A percentile compares a stretch with the other conserved stretches of the same genome.
These are phyloP conservation scores for Dreissena polymorpha DNA, from an alignment of 1,140 invertebrate species.

Conservation along the genomic window DNA sequence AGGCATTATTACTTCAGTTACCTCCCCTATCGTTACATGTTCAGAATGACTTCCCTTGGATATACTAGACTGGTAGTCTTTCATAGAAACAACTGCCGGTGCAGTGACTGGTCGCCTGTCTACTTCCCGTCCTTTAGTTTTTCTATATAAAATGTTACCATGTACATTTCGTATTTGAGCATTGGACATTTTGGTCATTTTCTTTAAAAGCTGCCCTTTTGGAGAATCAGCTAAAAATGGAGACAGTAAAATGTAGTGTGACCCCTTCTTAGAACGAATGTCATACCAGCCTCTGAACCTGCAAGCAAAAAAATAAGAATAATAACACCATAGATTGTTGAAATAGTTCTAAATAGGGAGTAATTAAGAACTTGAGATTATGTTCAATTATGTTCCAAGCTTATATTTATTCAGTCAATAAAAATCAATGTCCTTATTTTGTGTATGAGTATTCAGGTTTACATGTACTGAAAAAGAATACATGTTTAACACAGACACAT, in stretches of 20 bases:
- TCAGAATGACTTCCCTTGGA: conserved; percentile 28
- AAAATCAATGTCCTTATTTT: no score
- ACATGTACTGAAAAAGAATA: no score
- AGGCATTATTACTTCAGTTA: not conserved
- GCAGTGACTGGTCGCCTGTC: conserved; percentile 58
- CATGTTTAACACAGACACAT: no score
- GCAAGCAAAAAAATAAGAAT: not conserved
- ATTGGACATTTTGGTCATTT: conserved; percentile 50
- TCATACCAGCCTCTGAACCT: conserved; percentile 63
- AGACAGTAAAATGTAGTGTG: conserved; percentile 58
- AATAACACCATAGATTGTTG: not conserved
- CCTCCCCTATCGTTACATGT: not conserved
- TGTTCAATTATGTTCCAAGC: no score
- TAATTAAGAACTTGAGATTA: no score
- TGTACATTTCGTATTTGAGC: conserved; percentile 54
- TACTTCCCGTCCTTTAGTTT: conserved; percentile 44
- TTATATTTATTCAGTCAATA: no score
- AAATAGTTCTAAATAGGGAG: no score
- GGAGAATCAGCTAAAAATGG: conserved; percentile 55
- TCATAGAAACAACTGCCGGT: conserved; percentile 51
- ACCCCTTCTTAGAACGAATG: conserved; percentile 52
- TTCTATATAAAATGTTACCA: conserved; percentile 52
- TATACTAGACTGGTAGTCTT: conserved; percentile 14
- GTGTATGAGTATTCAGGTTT: no score
- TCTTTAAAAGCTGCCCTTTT: conserved; percentile 52